Base-by-base conservation (phyloP, 2,113 vertebrate species). In the Rhinichthys klamathensis region DNA sequence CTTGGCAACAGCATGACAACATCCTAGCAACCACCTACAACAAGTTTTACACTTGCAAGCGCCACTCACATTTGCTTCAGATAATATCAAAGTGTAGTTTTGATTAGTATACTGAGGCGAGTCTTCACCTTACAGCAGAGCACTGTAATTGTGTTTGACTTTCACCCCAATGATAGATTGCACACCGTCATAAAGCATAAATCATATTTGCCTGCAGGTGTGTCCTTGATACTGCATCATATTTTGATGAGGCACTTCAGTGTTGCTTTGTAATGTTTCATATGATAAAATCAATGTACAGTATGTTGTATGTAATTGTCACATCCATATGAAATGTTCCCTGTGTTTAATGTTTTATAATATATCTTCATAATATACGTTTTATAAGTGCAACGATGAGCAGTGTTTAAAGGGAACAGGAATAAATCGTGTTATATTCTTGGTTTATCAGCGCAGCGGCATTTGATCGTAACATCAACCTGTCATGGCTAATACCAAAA, bases 381-480 rank as follows among this genome's bases (percentile, higher is more conserved):
- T 56, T 56, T 56, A 56, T 56, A 21, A 21, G 4, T 41, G 76
- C 54, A 38, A 15, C 51, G 38, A 38, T 41, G 2, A 32, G 32
- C 10, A 60, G 32, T 23, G 46, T 56, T 32, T 56, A 56, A 76
- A 23, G 25, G 30, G 27, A 56, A 11, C 8, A 76, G 15, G 9
- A 56, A 32, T 56, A 76, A 6, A 76, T 56, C 2, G 10, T 32
- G 54, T 58, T 0, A 8, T 41, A n/a, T 78, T 32, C 54, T 60
- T 41, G 16, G 32, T 11, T 60, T 79, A 41, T 23, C 21, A 30
- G 21, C 12, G 4, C 32, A 60, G 76, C 18, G 0, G 10, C 16
- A 79, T 79, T 11, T 41, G 76, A 79, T 60, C 32, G n/a, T 30
- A 58, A 79, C 76, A 41, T 79, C 76, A 38, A 54, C 49, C 56